These are phyloP conservation scores for Lycodopsis pacificus DNA, from an alignment of 2,797 vertebrate genomes.

Conservation along the genomic window DNA sequence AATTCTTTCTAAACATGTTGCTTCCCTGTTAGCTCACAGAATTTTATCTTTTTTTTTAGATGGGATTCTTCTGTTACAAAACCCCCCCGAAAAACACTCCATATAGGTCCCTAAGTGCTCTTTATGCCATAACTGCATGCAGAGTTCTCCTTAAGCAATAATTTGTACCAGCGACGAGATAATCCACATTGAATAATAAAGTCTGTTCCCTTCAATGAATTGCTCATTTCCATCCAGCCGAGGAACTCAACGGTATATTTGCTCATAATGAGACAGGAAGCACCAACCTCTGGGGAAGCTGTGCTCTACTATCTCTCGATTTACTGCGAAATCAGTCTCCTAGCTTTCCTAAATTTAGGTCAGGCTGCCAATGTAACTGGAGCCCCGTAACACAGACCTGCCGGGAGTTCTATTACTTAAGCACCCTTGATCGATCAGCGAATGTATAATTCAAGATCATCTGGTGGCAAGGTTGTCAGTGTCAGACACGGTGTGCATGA, in stretches of 20 bases:
- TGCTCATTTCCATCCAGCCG: conserved; percentile 33
- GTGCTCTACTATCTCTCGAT: conserved; percentile 66
- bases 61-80: conserved; percentile 7
- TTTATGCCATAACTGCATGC: conserved; percentile 15
- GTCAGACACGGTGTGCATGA: conserved; percentile 78
- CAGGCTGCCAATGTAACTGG: conserved; percentile 72
- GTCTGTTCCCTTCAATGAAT: conserved; percentile 29
- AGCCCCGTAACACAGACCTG: conserved; percentile 65
- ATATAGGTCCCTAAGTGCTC: not conserved
- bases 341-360: conserved; percentile 79
- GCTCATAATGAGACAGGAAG: conserved; percentile 53
- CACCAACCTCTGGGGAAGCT: conserved; percentile 53
- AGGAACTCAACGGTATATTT: conserved; percentile 41
- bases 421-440: conserved; percentile 80
- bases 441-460: conserved; percentile 84
- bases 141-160: conserved; percentile 16
- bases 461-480: conserved; percentile 81
- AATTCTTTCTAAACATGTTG: not conserved
- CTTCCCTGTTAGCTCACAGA: not conserved
- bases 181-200: conserved; percentile 42
- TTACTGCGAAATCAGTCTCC: conserved; percentile 68
- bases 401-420: conserved; percentile 81
- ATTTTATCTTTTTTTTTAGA: not conserved
- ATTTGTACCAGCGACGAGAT: conserved; percentile 38
- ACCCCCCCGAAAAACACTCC: not conserved